Evolutionary conservation across 2,797 vertebrate genomes (phyloP).

Genomic region (Erethizon dorsatum): DNA sequence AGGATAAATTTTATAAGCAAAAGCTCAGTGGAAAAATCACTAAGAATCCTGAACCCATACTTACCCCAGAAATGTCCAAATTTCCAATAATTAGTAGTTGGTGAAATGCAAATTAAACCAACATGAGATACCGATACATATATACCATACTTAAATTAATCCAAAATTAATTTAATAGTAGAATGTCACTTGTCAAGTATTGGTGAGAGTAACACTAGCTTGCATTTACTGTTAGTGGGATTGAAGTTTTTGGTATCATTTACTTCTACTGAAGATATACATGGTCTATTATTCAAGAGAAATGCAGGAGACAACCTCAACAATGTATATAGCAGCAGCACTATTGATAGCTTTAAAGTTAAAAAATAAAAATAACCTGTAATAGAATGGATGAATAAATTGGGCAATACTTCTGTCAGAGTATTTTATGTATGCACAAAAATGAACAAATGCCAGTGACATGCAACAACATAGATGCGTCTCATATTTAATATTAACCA

Average conservation of each 20-base stretch:
- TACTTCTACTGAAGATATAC: neutral
- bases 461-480: neutral
- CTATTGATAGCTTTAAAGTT: neutral
- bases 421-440: neutral
- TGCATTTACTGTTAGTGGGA: neutral
- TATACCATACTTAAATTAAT: neutral
- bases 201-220: neutral
- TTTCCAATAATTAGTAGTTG: neutral
- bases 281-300: neutral
- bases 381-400: neutral
- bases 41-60: neutral
- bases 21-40: neutral
- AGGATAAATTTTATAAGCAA: neutral
- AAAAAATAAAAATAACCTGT: neutral
- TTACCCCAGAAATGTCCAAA: neutral
- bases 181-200: neutral
- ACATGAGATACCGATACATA: neutral
- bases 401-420: neutral
- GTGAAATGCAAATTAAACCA: neutral
- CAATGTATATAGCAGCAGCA: neutral
- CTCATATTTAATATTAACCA: neutral
- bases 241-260: neutral
- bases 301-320: neutral
- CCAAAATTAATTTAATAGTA: neutral
- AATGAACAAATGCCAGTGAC: neutral